Conservation (phyloP, 2,113 vertebrate species). For the Psittacus erithacus region DNA sequence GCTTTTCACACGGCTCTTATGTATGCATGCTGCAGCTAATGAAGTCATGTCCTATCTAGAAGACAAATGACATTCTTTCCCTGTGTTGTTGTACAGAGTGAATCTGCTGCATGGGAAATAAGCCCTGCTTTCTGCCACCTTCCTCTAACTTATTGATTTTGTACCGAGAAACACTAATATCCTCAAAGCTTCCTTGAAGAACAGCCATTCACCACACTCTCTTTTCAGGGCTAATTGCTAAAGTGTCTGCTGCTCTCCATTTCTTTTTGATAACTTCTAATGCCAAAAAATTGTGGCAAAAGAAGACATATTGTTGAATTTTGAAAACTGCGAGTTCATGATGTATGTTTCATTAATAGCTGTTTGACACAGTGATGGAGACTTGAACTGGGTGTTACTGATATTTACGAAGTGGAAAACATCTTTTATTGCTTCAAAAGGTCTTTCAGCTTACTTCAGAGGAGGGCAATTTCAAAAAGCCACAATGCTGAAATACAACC, state of each 20-base stretch:
- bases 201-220: background rate
- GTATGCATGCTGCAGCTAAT: background rate
- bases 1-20: background rate
- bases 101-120: background rate
- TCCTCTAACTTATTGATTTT: background rate
- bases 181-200: background rate
- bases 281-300: fast-evolving
- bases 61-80: background rate
- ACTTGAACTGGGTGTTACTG: background rate
- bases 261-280: background rate
- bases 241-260: background rate
- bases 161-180: background rate
- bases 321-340: background rate
- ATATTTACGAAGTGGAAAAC: background rate
- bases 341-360: background rate
- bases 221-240: background rate
- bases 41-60: background rate
- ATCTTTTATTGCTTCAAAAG: background rate
- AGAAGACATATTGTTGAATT: background rate
- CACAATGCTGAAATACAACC: background rate
- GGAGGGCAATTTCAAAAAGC: background rate
- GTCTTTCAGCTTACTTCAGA: background rate
- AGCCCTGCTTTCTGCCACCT: background rate
- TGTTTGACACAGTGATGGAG: background rate
- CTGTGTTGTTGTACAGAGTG: background rate